Conservation (phyloP, 1,140 invertebrate genomes). For the Onthophagus taurus region DNA sequence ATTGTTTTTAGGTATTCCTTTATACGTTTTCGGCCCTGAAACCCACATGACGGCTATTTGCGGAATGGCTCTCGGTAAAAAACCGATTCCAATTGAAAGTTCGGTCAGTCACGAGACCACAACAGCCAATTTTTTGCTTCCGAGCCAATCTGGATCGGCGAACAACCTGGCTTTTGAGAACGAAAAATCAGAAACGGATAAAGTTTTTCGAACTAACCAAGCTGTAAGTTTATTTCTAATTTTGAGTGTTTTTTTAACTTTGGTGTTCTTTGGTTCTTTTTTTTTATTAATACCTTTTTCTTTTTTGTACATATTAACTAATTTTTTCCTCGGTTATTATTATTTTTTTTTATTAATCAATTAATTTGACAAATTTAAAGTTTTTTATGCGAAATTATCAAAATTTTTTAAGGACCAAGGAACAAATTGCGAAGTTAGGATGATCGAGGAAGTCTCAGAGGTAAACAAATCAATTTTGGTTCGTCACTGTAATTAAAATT, state of each 20-base stretch:
- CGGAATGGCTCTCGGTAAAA: conserved; percentile 90
- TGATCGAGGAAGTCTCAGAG: conserved; percentile 17
- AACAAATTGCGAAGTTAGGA: conserved; percentile 21
- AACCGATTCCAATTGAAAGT: conserved; percentile 64
- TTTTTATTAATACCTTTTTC: neutral
- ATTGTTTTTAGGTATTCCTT: conserved; percentile 62
- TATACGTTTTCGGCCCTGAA: conserved; percentile 96
- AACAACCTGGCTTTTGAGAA: conserved; percentile 3
- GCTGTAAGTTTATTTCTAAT: conserved; percentile 4
- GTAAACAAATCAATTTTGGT: too few relatives aligned
- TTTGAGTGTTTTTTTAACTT: conserved; percentile 1
- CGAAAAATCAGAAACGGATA: neutral
- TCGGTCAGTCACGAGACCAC: conserved; percentile 52
- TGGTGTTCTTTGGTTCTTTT: conserved; percentile 11
- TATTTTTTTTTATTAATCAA: neutral
- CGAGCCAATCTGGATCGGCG: conserved; percentile 40
- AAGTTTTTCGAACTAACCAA: neutral
- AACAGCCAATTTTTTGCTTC: conserved; percentile 91
- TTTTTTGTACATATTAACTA: neutral
- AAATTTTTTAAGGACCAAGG: conserved; percentile 19
- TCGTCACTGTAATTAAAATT: too few relatives aligned
- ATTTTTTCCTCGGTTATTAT: neutral
- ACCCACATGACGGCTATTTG: conserved; percentile 99
- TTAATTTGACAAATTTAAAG: conserved; percentile 3
- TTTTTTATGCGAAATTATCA: neutral